Percentiles rank a stretch among this genome's conserved stretches.
Conservation (phyloP, 2,113 vertebrate genomes). For the Psophia crepitans region DNA sequence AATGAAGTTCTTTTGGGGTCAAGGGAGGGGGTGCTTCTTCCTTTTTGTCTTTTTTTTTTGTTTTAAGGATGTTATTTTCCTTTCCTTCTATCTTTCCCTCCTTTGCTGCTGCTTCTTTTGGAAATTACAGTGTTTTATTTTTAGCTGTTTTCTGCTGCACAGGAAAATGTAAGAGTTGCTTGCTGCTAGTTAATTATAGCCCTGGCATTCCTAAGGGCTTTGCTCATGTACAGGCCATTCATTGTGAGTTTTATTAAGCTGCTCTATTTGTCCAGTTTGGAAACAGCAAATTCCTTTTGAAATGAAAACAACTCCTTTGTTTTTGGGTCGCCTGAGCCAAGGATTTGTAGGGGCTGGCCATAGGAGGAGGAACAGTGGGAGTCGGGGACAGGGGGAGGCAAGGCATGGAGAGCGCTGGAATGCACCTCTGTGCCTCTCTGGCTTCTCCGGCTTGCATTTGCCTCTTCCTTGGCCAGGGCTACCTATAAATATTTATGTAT, state of each 20-base stretch:
- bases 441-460: not conserved
- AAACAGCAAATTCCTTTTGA: conserved; percentile 71
- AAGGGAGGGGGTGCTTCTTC: conserved; percentile 4
- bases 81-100: conserved; percentile 44
- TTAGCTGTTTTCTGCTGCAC: conserved; percentile 71
- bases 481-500: conserved; percentile 60
- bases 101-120: conserved; percentile 57
- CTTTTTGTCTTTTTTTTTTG: not conserved
- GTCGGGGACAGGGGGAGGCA: not conserved
- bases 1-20: conserved; percentile 34
- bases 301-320: conserved; percentile 68
- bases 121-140: conserved; percentile 73
- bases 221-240: conserved; percentile 74
- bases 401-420: not conserved
- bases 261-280: conserved; percentile 70
- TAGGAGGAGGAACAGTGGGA: conserved; percentile 34
- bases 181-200: conserved; percentile 76
- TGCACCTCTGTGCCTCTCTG: not conserved
- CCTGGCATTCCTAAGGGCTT: conserved; percentile 72
- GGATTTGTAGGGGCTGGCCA: conserved; percentile 41
- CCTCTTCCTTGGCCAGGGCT: conserved; percentile 4
- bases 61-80: conserved; percentile 11
- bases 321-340: conserved; percentile 53
- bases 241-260: conserved; percentile 73
- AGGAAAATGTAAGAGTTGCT: conserved; percentile 72